Evolutionary conservation across 2,797 vertebrate genomes (phyloP).

Genomic region (Nothura maculosa): DNA sequence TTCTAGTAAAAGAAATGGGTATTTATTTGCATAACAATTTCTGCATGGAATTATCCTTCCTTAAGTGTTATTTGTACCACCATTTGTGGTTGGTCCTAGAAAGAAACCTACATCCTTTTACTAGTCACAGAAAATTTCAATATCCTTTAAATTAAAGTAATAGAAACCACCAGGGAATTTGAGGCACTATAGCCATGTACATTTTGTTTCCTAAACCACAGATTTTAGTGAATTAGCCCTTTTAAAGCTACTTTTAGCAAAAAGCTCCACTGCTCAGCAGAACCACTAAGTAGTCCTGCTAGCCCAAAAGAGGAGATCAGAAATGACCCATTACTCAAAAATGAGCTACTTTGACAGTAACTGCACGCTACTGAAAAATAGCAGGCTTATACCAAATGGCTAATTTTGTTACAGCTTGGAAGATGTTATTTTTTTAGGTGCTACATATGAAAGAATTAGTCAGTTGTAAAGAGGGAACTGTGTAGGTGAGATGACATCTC

Average conservation of each 20-base stretch:
- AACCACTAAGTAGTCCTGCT: not conserved
- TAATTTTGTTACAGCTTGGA: not conserved
- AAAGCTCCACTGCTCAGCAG: not conserved
- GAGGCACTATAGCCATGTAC: rapidly evolving
- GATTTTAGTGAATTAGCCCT: not conserved
- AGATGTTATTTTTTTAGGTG: not conserved
- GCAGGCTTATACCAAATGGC: not conserved
- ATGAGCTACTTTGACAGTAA: not conserved
- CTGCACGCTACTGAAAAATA: not conserved
- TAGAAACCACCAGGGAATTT: not conserved
- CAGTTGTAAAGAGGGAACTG: not conserved
- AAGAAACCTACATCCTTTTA: not conserved
- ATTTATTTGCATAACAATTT: not conserved
- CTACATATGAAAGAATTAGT: not conserved
- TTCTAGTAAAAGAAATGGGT: not conserved
- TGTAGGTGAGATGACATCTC: not conserved
- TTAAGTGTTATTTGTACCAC: not conserved
- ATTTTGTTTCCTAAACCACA: not conserved
- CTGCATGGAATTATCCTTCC: not conserved
- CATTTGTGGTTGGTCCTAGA: not conserved
- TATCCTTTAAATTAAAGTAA: not conserved
- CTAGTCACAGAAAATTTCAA: not conserved
- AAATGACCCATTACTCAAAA: not conserved
- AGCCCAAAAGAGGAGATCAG: not conserved
- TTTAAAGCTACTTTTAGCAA: not conserved